A percentile compares a stretch with the other conserved stretches of the same genome.
Conservation (phyloP, 2,113 vertebrate species). For the Marmota flaviventris region DNA sequence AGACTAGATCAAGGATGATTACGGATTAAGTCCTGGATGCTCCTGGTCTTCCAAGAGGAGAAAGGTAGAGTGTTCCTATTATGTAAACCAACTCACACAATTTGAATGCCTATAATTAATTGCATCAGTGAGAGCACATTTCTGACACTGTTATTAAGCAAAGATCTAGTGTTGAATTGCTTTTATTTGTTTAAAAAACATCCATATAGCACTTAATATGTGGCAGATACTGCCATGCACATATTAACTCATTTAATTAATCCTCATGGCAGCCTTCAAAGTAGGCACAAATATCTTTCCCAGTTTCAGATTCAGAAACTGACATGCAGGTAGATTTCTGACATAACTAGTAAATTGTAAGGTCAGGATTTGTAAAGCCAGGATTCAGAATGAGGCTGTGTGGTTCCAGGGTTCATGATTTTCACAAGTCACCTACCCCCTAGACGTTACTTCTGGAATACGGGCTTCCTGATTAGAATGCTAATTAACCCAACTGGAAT, state of each 20-base stretch:
- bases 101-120: background rate
- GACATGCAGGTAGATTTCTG: background rate
- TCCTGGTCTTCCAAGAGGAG: background rate
- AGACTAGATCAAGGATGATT: background rate
- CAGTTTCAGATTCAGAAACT: background rate
- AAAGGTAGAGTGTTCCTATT: background rate
- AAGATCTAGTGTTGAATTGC: background rate
- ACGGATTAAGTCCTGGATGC: background rate
- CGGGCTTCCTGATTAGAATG: background rate
- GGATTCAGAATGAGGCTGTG: background rate
- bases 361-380: background rate
- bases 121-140: background rate
- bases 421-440: background rate
- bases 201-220: background rate
- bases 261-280: background rate
- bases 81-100: background rate
- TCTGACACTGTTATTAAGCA: background rate
- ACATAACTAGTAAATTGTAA: background rate
- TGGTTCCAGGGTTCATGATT: background rate
- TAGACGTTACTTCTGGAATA: background rate
- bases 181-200: background rate
- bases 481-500: background rate
- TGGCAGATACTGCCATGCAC: background rate
- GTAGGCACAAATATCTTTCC: background rate
- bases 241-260: background rate